phyloP scores from a whole-genome alignment of 2,888 invertebrate species.

The Platycheirus albimanus region DNA sequence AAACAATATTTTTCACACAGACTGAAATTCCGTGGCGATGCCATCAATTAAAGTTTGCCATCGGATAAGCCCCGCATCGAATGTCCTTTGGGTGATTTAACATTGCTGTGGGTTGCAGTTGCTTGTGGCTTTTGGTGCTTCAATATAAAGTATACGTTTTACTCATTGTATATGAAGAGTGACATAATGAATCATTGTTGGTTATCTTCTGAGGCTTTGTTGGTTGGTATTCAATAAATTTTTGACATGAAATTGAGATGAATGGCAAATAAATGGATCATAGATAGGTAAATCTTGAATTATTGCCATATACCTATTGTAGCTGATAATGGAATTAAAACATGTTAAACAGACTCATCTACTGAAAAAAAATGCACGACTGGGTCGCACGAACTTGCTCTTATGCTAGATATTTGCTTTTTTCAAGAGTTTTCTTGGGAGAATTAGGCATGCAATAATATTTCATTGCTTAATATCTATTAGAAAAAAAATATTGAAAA shows the following conservation, averaged over 20 bases:
- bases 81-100: slow-evolving; percentile 64
- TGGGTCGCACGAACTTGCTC: no score
- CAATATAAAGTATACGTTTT: no score
- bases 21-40: slow-evolving; percentile 41
- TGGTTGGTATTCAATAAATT: slow-evolving; percentile 52
- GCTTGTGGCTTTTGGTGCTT: slow-evolving; percentile 12
- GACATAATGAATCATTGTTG: slow-evolving; percentile 56
- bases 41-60: slow-evolving; percentile 70
- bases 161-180: slow-evolving; percentile 40
- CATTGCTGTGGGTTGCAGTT: slow-evolving; percentile 17
- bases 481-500: no score
- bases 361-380: no score
- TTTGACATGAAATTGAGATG: slow-evolving; percentile 44
- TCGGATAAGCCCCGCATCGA: slow-evolving; percentile 58
- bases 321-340: no score
- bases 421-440: no score
- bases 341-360: no score
- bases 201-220: slow-evolving; percentile 49
- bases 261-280: slow-evolving; percentile 36
- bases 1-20: slow-evolving; percentile 42
- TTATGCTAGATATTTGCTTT: no score
- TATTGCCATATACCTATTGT: no score
- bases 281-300: neutral
- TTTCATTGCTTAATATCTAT: no score
- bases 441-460: no score